A percentile compares a stretch with the other conserved stretches of the same genome.
Conservation (phyloP, 2,888 invertebrate genomes). For the Keiferia lycopersicella region DNA sequence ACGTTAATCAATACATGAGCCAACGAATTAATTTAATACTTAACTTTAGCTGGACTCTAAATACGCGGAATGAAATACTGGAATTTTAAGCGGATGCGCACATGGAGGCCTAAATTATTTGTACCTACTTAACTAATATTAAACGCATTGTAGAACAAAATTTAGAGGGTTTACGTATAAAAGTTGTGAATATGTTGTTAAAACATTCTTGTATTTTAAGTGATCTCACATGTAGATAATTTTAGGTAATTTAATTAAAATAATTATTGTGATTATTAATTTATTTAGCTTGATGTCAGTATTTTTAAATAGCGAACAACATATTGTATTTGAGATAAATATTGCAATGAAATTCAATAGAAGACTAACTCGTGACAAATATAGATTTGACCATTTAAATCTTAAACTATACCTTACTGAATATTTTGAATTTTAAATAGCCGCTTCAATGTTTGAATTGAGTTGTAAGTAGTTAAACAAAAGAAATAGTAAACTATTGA, state of each 20-base stretch:
- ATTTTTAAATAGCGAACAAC: conserved; percentile 25
- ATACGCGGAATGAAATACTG: too few species aligned
- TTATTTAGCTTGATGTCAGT: conserved; percentile 36
- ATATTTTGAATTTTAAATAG: not conserved
- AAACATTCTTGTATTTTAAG: conserved; percentile 37
- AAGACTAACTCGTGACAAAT: too few species aligned
- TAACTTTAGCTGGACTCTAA: not conserved
- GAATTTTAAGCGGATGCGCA: not conserved
- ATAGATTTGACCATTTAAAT: not conserved
- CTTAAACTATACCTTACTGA: not conserved
- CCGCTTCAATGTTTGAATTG: not conserved
- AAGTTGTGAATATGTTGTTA: not conserved
- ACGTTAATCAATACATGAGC: too few species aligned
- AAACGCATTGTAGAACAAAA: not conserved
- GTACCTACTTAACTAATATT: conserved; percentile 17
- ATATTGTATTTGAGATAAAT: too few species aligned
- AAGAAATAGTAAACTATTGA: conserved; percentile 6
- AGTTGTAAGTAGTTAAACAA: not conserved
- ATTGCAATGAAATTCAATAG: too few species aligned
- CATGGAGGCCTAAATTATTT: conserved; percentile 26
- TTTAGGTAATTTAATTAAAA: conserved; percentile 30
- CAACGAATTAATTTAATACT: conserved; percentile 1
- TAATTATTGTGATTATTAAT: conserved; percentile 34
- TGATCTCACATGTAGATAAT: conserved; percentile 64
- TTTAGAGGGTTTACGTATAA: not conserved